Percentiles rank a stretch among this genome's conserved stretches.
Conservation (phyloP, 2,797 vertebrate genomes). For the Carcharodon carcharias region DNA sequence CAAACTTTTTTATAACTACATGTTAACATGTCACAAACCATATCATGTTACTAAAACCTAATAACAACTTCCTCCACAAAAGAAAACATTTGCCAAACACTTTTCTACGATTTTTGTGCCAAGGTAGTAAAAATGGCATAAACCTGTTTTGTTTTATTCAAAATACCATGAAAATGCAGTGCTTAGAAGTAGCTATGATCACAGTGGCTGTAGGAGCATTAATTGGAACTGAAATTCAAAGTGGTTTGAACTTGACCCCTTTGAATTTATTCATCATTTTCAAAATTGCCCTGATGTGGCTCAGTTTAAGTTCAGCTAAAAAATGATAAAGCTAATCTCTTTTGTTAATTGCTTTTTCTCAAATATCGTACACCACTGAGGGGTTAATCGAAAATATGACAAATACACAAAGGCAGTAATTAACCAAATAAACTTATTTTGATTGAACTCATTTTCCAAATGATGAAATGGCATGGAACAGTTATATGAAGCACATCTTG, state of each 20-base stretch:
- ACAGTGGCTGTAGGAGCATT: neutral
- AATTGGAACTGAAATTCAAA: neutral
- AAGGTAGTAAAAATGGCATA: neutral
- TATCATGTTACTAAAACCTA: neutral
- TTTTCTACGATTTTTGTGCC: neutral
- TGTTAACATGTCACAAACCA: neutral
- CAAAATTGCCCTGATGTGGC: conserved; percentile 27
- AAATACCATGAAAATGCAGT: conserved; percentile 1
- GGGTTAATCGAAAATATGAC: neutral
- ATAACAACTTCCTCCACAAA: neutral
- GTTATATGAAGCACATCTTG: neutral
- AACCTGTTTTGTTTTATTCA: neutral
- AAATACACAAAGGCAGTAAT: neutral
- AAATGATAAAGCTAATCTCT: neutral
- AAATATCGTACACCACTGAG: neutral
- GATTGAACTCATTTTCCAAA: neutral
- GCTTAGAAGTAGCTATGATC: neutral
- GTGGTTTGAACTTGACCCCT: neutral
- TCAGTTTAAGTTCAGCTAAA: neutral
- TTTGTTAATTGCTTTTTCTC: conserved; percentile 5
- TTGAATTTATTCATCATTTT: conserved; percentile 28
- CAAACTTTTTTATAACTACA: neutral
- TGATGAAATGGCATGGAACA: neutral
- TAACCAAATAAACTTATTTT: neutral
- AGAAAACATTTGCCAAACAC: neutral